These are phyloP conservation scores for Oncorhynchus gorbuscha DNA, from an alignment of 2,113 vertebrate genomes.

Conservation along the genomic window DNA sequence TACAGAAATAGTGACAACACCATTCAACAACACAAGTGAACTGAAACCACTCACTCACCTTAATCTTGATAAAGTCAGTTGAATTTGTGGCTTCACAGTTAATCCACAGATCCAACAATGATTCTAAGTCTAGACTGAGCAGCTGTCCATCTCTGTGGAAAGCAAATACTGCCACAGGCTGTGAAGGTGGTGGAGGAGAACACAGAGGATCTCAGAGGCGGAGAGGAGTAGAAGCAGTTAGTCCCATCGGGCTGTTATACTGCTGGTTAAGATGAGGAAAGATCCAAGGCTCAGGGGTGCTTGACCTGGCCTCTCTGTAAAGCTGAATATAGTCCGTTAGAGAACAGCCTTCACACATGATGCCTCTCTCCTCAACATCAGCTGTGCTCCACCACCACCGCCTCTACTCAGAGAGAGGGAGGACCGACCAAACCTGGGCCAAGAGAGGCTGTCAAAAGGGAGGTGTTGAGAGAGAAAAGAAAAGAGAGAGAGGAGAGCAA, in stretches of 20 bases:
- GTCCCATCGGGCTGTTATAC: slow-evolving; percentile 16
- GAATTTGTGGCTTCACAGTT: not conserved
- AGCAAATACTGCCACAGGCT: slow-evolving; percentile 23
- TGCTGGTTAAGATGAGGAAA: not conserved
- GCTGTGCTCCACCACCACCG: slow-evolving; percentile 22
- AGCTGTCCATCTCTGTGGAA: not conserved
- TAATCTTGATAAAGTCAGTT: not conserved
- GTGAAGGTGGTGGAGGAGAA: not conserved
- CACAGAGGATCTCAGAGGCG: not conserved
- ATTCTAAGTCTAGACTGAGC: not conserved
- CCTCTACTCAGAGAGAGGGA: slow-evolving; percentile 20
- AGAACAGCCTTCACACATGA: slow-evolving; percentile 14
- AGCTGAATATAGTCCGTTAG: not conserved
- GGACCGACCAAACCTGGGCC: slow-evolving; percentile 18
- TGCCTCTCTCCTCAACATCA: not conserved
- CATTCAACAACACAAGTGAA: not conserved
- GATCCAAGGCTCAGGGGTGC: not conserved
- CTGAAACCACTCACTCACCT: slow-evolving; percentile 40
- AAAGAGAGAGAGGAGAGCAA: not conserved
- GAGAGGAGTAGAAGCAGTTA: not conserved
- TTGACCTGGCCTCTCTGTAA: not conserved
- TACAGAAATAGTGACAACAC: not conserved
- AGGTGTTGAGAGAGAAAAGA: slow-evolving; percentile 31
- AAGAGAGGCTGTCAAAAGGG: slow-evolving; percentile 8
- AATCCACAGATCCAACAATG: slow-evolving; percentile 7